phyloP scores from a whole-genome alignment of 2,797 vertebrate species.

The Melopsittacus undulatus region DNA sequence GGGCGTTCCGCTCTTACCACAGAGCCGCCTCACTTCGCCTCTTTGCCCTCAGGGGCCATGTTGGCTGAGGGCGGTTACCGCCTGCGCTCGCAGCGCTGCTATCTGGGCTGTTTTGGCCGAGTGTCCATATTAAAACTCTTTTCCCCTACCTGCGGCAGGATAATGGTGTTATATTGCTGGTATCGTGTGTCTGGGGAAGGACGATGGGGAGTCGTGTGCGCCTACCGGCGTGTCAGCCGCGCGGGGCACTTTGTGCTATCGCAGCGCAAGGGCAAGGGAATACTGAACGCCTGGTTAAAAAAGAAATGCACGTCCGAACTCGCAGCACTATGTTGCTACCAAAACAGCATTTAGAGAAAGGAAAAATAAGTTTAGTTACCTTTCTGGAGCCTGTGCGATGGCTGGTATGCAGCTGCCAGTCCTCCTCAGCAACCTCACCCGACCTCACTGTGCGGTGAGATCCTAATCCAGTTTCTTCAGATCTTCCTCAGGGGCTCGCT shows the following conservation, averaged over 20 bases:
- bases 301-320: accelerated
- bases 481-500: accelerated
- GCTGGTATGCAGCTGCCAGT: background rate
- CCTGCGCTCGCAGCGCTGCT: accelerated
- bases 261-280: too few relatives aligned
- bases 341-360: background rate
- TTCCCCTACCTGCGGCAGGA: accelerated
- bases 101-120: accelerated
- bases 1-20: accelerated
- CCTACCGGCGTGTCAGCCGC: accelerated
- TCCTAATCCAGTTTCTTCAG: background rate
- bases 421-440: background rate
- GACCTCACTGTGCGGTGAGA: accelerated
- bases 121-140: accelerated
- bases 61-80: accelerated
- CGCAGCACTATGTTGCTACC: background rate
- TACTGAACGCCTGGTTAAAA: background rate
- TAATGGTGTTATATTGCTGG: accelerated
- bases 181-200: background rate
- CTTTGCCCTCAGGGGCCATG: accelerated
- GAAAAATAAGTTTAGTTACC: background rate
- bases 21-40: accelerated
- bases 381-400: background rate
- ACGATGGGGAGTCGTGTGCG: accelerated
- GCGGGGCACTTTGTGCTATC: accelerated